These are phyloP conservation scores for Dipodomys spectabilis DNA, from an alignment of 2,113 vertebrate genomes.

Conservation along the genomic window DNA sequence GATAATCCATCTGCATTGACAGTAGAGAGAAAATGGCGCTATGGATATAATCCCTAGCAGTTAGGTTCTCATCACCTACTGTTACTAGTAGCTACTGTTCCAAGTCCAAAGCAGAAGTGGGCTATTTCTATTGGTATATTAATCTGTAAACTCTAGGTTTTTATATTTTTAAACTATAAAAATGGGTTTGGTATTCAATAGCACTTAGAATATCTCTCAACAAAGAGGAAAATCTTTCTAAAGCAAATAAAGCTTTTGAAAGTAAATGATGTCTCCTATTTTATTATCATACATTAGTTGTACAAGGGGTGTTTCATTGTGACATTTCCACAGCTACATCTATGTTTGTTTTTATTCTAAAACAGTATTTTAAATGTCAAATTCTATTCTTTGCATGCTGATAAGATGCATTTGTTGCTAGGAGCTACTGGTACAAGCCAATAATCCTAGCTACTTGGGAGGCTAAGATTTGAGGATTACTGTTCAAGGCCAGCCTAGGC, in stretches of 20 bases:
- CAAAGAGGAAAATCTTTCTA: background rate
- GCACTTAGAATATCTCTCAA: background rate
- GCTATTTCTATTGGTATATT: conserved; percentile 11
- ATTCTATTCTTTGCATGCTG: background rate
- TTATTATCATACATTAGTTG: no score
- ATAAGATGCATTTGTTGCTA: background rate
- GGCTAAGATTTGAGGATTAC: no score
- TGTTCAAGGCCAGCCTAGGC: no score
- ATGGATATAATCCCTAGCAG: background rate
- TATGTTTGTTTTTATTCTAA: background rate
- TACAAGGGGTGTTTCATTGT: no score
- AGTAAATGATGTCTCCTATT: no score
- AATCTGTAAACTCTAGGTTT: background rate
- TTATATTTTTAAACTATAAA: conserved; percentile 44
- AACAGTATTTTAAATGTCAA: conserved; percentile 24
- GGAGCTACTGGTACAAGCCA: no score
- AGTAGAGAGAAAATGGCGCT: background rate
- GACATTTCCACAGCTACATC: no score
- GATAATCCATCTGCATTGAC: background rate
- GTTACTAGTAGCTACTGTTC: background rate
- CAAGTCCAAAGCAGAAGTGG: conserved; percentile 16
- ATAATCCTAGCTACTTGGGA: no score
- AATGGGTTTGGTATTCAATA: background rate
- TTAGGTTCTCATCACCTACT: no score
- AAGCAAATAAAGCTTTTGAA: no score